Evolutionary conservation across 1,140 invertebrate species (phyloP), one percentile per base, ranked within the genome.

Genomic region (Geopemphigus sp.): DNA sequence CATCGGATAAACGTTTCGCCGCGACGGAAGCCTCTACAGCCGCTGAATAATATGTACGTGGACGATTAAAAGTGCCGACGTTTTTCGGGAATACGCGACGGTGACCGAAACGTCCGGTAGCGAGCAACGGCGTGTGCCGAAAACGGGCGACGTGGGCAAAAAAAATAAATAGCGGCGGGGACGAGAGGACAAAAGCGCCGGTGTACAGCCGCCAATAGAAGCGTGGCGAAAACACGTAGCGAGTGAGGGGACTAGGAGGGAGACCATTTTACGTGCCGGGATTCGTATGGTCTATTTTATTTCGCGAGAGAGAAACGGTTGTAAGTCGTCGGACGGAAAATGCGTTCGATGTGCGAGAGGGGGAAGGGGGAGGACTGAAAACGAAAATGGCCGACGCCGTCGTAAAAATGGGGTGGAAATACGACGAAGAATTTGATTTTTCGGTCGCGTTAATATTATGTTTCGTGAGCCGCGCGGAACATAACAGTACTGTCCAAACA

Each of bases 321-420:
- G 24, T 50, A 68, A 50, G 45, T 68, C 15, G 15, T 47, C 39
- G 45, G 24, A 50, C 50, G 22, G 45, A 68, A 26, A 68, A 50
- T 19, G 66, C 66, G n/a, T 68, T 68, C 47, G 66, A 68, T 50
- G 66, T 68, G 17, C n/a, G n/a, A n/a, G n/a, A n/a, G n/a, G n/a
- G n/a, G n/a, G n/a, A n/a, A n/a, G n/a, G n/a, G n/a, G n/a, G n/a
- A 45, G 45, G 45, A 68, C 66, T 50, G n/a, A 50, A 17, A 50
- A 68, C 39, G 39, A 68, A 68, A 68, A 68, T 68, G 66, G 45
- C 39, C 39, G 45, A 50, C 39, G 47, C 3, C 22, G 39, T 50
- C 50, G 22, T 15, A 14, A 5, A 12, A 17, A 6, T 19, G 26
- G 66, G 66, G 66, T 50, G 22, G 24, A 68, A 68, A 68, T 6